phyloP scores from a whole-genome alignment of 2,797 vertebrate genomes.

The Anisognathus igniventris region DNA sequence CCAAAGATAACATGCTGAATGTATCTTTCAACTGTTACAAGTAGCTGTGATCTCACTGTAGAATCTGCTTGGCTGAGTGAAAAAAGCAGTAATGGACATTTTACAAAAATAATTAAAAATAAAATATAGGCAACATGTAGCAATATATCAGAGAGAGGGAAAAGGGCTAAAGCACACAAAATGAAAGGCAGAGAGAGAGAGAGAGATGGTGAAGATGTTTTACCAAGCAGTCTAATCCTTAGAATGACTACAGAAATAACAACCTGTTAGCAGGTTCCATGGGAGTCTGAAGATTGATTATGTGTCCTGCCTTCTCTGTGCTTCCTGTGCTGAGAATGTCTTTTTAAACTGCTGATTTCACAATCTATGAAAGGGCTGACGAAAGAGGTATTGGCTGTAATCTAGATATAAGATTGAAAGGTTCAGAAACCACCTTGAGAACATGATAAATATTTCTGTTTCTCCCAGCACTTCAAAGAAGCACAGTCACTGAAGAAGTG shows the following conservation, averaged over 20 bases:
- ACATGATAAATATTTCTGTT: conserved; percentile 32
- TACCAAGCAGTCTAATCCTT: background rate
- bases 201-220: background rate
- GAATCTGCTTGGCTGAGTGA: background rate
- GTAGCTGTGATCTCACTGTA: background rate
- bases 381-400: background rate
- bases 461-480: conserved; percentile 9
- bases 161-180: background rate
- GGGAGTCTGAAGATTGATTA: conserved; percentile 42
- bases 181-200: background rate
- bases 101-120: background rate
- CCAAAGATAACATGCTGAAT: background rate
- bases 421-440: conserved; percentile 34
- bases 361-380: background rate
- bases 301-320: background rate
- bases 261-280: background rate
- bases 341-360: conserved; percentile 59
- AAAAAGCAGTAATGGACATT: background rate
- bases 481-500: background rate
- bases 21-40: background rate
- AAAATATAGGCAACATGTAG: background rate
- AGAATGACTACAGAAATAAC: background rate
- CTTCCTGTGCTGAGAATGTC: background rate
- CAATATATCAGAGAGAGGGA: background rate
- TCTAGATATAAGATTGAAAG: conserved; percentile 15